A percentile compares a stretch with the other conserved stretches of the same genome.
Conservation (phyloP, 2,113 vertebrate species). For the Gambusia holbrooki region DNA sequence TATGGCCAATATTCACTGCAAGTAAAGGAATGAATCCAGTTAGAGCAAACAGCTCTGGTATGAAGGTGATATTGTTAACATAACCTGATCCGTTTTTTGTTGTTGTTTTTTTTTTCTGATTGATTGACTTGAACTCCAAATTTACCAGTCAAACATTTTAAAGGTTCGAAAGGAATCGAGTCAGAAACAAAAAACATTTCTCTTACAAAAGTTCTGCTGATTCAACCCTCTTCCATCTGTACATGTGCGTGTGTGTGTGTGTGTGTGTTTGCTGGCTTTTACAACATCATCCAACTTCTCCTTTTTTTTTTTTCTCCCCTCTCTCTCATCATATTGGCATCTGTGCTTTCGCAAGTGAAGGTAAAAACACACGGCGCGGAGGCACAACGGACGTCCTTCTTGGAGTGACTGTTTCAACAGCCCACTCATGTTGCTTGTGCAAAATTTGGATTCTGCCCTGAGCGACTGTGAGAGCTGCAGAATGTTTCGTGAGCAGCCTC, state of each 20-base stretch:
- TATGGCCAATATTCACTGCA: conserved; percentile 1
- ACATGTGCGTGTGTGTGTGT: no score
- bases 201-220: neutral
- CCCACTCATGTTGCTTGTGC: neutral
- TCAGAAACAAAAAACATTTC: neutral
- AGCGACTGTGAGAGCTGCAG: neutral
- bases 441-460: neutral
- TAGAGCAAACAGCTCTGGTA: neutral
- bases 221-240: neutral
- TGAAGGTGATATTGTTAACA: neutral
- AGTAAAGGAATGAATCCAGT: neutral
- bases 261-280: neutral
- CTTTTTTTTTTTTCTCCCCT: neutral
- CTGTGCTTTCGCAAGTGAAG: neutral
- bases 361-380: neutral
- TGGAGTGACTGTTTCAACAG: conserved; percentile 7
- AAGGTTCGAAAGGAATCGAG: neutral
- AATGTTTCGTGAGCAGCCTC: neutral
- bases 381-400: neutral
- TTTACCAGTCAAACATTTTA: neutral
- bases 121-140: neutral
- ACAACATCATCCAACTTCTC: neutral
- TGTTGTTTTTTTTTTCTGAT: neutral
- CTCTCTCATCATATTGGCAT: neutral
- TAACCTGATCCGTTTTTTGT: neutral